Percentiles rank a stretch among this genome's conserved stretches.
These are phyloP conservation scores for Pterocles gutturalis DNA, from an alignment of 2,113 vertebrate species.

Conservation along the genomic window DNA sequence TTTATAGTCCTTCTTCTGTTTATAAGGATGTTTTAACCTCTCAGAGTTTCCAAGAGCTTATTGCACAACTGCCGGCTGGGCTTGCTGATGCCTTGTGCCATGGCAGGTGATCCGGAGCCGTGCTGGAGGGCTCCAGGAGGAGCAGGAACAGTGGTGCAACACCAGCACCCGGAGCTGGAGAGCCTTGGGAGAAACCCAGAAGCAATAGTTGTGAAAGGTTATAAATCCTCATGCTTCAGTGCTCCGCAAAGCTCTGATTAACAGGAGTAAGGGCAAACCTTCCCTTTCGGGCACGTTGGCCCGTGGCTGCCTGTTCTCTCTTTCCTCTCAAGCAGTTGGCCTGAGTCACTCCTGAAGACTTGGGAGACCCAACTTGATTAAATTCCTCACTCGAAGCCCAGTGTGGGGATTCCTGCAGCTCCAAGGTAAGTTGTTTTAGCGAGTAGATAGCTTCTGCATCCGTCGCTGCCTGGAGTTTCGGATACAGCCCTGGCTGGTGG, in stretches of 20 bases:
- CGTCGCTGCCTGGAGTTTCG: neutral
- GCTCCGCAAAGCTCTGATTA: conserved; percentile 9
- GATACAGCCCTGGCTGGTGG: neutral
- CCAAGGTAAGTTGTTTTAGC: neutral
- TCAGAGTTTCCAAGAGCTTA: neutral
- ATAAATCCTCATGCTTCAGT: neutral
- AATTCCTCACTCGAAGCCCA: neutral
- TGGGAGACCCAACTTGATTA: neutral
- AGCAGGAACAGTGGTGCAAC: neutral
- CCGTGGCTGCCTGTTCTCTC: neutral
- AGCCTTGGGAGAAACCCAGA: neutral
- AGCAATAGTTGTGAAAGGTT: neutral
- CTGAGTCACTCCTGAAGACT: neutral
- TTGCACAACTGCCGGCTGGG: neutral
- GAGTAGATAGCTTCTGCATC: neutral
- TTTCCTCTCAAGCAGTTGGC: neutral
- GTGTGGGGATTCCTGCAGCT: neutral
- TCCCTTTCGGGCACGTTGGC: neutral
- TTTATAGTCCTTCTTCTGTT: neutral
- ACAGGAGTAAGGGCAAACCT: neutral
- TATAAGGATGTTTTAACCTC: neutral
- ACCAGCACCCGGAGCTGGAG: neutral
- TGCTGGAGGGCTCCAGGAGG: neutral
- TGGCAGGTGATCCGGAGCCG: neutral
- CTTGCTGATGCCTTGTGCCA: neutral